A percentile compares a stretch with the other conserved stretches of the same genome.
Conservation (phyloP, 1,140 invertebrate species). For the Coptotermes formosanus region DNA sequence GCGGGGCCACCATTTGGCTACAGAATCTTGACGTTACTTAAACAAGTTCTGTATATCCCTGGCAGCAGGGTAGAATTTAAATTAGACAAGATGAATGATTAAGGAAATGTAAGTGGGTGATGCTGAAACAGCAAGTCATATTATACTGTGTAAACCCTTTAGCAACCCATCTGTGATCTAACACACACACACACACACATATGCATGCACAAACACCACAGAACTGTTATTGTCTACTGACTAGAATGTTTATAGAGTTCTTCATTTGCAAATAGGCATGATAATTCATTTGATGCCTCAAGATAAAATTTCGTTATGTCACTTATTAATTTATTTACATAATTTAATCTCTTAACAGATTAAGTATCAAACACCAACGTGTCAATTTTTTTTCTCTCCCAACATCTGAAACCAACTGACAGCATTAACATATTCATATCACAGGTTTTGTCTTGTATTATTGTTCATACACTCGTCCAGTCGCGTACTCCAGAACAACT, state of each 20-base stretch:
- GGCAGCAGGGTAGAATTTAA: not conserved
- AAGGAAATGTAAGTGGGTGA: conserved; percentile 7
- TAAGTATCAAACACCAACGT: not conserved
- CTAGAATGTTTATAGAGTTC: not conserved
- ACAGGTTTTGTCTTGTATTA: no score
- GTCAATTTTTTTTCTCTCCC: not conserved
- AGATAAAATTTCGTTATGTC: not conserved
- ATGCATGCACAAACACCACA: not conserved
- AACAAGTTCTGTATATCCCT: not conserved
- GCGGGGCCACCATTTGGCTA: no score
- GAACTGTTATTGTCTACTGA: not conserved
- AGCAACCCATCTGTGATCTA: not conserved
- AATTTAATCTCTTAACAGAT: not conserved
- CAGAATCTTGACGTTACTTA: no score
- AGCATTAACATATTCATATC: no score
- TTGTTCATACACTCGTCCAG: no score
- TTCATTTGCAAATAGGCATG: not conserved
- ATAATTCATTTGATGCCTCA: not conserved
- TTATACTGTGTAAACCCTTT: not conserved
- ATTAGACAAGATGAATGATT: not conserved
- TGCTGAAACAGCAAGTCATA: conserved; percentile 6
- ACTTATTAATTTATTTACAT: not conserved
- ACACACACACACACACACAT: not conserved
- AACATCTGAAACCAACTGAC: no score
- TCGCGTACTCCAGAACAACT: no score